Evolutionary conservation across 2,113 vertebrate species (phyloP).

Genomic region (Ciconia stormi): DNA sequence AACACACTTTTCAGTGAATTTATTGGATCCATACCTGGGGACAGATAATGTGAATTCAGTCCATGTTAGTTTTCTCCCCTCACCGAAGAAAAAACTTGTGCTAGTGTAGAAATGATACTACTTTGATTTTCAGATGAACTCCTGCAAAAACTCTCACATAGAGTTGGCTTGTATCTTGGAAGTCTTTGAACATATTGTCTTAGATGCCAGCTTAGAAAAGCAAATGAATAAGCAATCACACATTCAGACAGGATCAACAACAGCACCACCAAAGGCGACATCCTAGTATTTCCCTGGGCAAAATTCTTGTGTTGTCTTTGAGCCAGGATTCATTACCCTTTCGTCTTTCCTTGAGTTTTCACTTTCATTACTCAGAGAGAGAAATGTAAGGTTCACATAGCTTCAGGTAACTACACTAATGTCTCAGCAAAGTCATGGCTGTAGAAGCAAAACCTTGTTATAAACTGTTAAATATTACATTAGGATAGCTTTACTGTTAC

Average conservation of each 20-base stretch:
- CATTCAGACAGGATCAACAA: not conserved
- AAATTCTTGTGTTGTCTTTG: not conserved
- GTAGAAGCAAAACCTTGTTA: not conserved
- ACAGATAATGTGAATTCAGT: not conserved
- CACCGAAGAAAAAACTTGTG: not conserved
- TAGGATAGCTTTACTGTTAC: not conserved
- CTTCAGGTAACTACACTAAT: not conserved
- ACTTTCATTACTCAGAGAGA: not conserved
- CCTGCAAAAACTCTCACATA: not conserved
- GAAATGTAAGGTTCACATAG: not conserved
- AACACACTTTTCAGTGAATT: not conserved
- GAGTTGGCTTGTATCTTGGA: not conserved
- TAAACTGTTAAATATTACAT: not conserved
- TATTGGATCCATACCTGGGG: not conserved
- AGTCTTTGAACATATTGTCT: constrained; percentile 9
- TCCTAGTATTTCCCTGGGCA: not conserved
- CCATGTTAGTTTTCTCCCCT: not conserved
- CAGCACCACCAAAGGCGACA: not conserved
- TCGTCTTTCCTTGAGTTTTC: not conserved
- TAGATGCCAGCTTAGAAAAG: not conserved
- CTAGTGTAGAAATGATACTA: not conserved
- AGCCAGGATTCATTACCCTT: not conserved
- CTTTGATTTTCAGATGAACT: constrained; percentile 19
- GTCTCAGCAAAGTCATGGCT: not conserved
- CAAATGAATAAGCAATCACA: constrained; percentile 1